Evolutionary conservation across 2,888 invertebrate genomes (phyloP).

Genomic region (Peribatodes rhomboidaria): DNA sequence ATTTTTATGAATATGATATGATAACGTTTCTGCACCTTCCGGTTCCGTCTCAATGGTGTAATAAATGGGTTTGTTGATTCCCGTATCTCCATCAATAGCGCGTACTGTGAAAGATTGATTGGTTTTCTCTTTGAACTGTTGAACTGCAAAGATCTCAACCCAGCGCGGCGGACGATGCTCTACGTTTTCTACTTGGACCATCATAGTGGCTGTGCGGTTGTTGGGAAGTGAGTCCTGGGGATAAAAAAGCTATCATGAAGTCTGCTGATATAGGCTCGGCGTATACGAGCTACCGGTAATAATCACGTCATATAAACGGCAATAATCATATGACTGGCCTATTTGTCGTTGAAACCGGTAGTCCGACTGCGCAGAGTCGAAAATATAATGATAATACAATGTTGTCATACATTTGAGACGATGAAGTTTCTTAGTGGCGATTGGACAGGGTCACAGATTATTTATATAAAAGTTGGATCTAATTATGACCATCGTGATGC

Average conservation of each 20-base stretch:
- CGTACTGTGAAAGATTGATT: conserved; percentile 72
- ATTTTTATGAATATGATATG: neutral
- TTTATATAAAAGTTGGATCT: neutral
- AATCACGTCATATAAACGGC: too few relatives aligned
- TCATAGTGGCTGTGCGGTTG: conserved; percentile 73
- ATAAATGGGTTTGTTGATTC: conserved; percentile 82
- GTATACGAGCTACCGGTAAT: too few relatives aligned
- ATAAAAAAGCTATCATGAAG: neutral
- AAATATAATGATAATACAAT: too few relatives aligned
- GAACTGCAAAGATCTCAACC: conserved; percentile 84
- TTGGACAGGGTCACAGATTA: too few relatives aligned
- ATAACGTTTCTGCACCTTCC: conserved; percentile 58
- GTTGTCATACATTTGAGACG: neutral
- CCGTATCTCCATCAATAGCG: conserved; percentile 88
- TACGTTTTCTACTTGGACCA: conserved; percentile 87
- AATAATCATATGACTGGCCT: too few relatives aligned
- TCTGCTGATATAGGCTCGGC: too few relatives aligned
- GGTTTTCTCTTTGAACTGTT: conserved; percentile 86
- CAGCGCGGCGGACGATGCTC: conserved; percentile 87
- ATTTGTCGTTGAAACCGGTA: too few relatives aligned
- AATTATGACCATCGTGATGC: too few relatives aligned
- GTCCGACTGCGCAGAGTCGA: too few relatives aligned
- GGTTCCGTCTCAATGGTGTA: conserved; percentile 77
- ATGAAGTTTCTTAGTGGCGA: too few relatives aligned
- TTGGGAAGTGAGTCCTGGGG: conserved; percentile 77